These are phyloP conservation scores for Thryonomys swinderianus DNA, from an alignment of 2,113 vertebrate genomes.

Conservation along the genomic window DNA sequence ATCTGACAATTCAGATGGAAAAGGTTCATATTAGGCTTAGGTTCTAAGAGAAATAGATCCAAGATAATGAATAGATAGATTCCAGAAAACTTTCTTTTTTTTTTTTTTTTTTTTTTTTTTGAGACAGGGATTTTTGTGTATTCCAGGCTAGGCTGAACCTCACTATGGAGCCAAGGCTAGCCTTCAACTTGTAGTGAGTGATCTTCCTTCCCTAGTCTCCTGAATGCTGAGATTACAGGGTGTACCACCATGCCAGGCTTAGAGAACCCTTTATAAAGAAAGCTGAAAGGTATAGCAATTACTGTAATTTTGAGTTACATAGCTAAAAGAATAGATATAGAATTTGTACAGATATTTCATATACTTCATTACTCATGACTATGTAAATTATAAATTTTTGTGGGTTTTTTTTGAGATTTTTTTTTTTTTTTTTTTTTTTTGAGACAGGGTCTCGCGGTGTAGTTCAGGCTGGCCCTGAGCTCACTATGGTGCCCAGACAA, in stretches of 20 bases:
- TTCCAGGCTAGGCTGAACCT: background rate
- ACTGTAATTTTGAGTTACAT: constrained; percentile 24
- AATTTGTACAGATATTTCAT: background rate
- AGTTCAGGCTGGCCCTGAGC: no score
- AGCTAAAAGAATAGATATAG: constrained; percentile 28
- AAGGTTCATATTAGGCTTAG: constrained; percentile 1
- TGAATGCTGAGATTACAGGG: background rate
- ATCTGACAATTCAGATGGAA: constrained; percentile 14
- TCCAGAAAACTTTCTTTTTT: background rate
- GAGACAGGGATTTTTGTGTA: background rate
- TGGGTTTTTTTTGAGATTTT: no score
- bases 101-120: background rate
- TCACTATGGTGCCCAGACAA: no score
- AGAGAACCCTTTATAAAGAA: constrained; percentile 35
- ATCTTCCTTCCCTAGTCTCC: background rate
- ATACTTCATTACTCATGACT: background rate
- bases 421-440: no score
- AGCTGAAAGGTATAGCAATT: constrained; percentile 28
- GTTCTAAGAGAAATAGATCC: constrained; percentile 1
- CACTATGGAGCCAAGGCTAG: background rate
- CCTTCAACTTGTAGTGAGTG: background rate
- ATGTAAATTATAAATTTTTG: background rate
- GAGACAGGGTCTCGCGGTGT: no score
- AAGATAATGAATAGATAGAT: background rate
- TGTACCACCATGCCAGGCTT: background rate